Conservation (phyloP, 2,888 invertebrate species). For the Malthinus flaveolus region DNA sequence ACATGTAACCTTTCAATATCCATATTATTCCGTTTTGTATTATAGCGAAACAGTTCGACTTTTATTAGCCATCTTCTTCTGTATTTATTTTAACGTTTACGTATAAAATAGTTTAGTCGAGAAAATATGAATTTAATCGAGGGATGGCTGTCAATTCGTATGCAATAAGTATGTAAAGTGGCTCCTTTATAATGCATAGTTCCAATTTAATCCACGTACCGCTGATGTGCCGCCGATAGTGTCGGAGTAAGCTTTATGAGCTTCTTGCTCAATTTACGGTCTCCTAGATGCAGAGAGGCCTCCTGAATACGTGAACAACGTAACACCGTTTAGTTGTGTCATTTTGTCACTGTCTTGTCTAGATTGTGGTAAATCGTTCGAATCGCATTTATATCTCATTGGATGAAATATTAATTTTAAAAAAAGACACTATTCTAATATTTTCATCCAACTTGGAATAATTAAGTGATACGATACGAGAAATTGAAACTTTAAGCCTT, state of each 20-base stretch:
- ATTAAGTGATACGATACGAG: no score
- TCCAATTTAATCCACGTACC: slow-evolving; percentile 53
- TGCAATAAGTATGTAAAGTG: slow-evolving; percentile 25
- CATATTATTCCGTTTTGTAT: not conserved
- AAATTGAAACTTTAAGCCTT: no score
- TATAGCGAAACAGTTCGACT: no score
- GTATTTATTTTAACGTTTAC: no score
- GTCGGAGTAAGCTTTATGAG: slow-evolving; percentile 53
- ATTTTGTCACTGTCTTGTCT: slow-evolving; percentile 52
- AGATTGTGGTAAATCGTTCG: slow-evolving; percentile 45
- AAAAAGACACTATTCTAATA: no score
- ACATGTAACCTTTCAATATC: not conserved
- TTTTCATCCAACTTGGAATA: no score
- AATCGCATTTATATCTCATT: slow-evolving; percentile 28
- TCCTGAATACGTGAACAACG: slow-evolving; percentile 50
- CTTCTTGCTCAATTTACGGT: slow-evolving; percentile 51
- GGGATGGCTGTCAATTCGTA: no score
- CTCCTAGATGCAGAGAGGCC: slow-evolving; percentile 41
- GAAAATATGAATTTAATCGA: no score
- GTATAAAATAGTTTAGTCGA: not conserved
- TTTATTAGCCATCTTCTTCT: no score
- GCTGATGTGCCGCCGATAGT: slow-evolving; percentile 53
- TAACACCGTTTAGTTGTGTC: slow-evolving; percentile 43
- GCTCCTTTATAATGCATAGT: slow-evolving; percentile 44
- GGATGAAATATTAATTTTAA: not conserved